These are phyloP conservation scores for Numenius arquata DNA, from an alignment of 2,113 vertebrate genomes.

Conservation along the genomic window DNA sequence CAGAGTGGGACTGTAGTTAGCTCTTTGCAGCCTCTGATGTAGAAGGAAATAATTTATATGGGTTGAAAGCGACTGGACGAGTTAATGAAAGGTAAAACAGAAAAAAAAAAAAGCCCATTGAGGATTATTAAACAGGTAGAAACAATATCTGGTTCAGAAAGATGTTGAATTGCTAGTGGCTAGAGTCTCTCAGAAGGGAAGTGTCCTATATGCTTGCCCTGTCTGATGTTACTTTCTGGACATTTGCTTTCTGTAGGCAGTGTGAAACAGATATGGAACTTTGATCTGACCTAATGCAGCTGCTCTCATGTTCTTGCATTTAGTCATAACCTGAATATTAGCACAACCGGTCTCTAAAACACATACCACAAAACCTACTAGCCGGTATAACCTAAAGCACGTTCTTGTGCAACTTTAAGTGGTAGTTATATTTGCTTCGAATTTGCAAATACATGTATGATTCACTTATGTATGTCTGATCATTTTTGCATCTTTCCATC, in stretches of 20 bases:
- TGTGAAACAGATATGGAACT: background rate
- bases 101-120: fast-evolving
- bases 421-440: background rate
- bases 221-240: background rate
- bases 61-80: background rate
- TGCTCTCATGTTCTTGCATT: background rate
- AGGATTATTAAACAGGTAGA: background rate
- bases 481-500: background rate
- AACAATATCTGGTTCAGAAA: background rate
- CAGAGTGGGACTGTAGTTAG: background rate
- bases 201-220: background rate
- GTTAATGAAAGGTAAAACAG: background rate
- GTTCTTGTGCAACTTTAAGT: background rate
- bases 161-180: background rate
- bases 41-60: background rate
- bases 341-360: background rate
- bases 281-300: background rate
- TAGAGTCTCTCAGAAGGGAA: background rate
- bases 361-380: background rate
- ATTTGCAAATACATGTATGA: background rate
- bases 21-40: background rate
- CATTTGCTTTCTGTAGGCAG: background rate
- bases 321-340: background rate
- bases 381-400: background rate
- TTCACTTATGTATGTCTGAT: background rate